These are phyloP conservation scores for Galerucella calmariensis DNA, from an alignment of 2,888 invertebrate species.

Conservation along the genomic window DNA sequence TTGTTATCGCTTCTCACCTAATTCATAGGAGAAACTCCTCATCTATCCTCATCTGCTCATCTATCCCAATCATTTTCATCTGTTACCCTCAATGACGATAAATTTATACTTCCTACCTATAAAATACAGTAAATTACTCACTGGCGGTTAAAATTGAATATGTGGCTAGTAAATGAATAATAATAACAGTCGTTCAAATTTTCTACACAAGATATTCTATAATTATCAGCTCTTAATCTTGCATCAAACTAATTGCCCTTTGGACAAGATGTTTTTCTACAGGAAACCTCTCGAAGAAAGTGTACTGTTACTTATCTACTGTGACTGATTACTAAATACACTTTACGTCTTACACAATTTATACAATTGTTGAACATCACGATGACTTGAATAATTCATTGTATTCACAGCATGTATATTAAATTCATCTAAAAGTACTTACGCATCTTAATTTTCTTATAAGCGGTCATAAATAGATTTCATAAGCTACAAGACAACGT, in stretches of 20 bases:
- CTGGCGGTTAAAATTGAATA: too few relatives aligned
- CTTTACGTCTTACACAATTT: not conserved
- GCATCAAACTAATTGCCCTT: not conserved
- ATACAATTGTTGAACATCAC: not conserved
- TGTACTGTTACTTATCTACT: not conserved
- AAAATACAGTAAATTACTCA: too few relatives aligned
- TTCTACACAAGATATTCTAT: not conserved
- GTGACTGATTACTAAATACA: constrained; percentile 2
- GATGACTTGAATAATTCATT: constrained; percentile 3
- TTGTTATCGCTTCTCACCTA: too few relatives aligned
- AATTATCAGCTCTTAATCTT: not conserved
- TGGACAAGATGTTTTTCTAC: not conserved
- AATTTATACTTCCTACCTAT: too few relatives aligned
- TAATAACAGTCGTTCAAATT: too few relatives aligned
- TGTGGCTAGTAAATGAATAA: too few relatives aligned
- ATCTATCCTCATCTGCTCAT: too few relatives aligned
- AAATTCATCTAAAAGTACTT: not conserved
- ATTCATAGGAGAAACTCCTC: too few relatives aligned
- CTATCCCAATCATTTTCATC: too few relatives aligned
- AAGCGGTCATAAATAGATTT: not conserved
- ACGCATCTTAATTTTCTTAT: not conserved
- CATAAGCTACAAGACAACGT: not conserved
- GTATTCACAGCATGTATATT: not conserved
- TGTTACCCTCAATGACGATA: too few relatives aligned
- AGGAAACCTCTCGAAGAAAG: not conserved